A percentile compares a stretch with the other conserved stretches of the same genome.
Evolutionary conservation across 2,888 invertebrate species (phyloP).

Genomic region (Pachymerium ferrugineum): DNA sequence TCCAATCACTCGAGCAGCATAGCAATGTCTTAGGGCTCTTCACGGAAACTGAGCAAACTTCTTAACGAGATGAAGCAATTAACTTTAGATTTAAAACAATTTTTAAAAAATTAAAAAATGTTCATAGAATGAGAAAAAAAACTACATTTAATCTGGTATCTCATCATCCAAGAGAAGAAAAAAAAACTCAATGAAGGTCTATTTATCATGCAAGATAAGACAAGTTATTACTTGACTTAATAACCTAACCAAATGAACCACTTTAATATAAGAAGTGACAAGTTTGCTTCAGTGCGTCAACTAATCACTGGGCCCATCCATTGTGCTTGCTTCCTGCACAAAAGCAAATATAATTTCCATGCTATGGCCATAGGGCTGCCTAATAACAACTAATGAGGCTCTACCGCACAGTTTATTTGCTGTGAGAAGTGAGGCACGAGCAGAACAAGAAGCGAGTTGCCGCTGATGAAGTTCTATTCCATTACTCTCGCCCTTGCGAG

Average conservation of each 20-base stretch:
- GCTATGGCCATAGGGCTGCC: conserved; percentile 15
- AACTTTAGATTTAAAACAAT: conserved; percentile 25
- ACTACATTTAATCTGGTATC: background rate
- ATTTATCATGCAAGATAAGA: conserved; percentile 14
- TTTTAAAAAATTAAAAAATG: background rate
- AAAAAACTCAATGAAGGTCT: background rate
- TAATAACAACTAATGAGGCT: conserved; percentile 22
- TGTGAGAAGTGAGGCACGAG: background rate
- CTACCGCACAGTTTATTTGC: conserved; percentile 24
- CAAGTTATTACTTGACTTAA: conserved; percentile 22
- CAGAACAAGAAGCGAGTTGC: conserved; percentile 16
- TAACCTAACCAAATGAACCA: conserved; percentile 22
- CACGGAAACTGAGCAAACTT: conserved; percentile 25
- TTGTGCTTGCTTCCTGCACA: conserved; percentile 19
- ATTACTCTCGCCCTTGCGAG: conserved; percentile 10
- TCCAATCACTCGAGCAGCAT: conserved; percentile 25
- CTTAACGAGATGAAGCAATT: conserved; percentile 27
- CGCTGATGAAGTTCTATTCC: conserved; percentile 22
- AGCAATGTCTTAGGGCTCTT: conserved; percentile 18
- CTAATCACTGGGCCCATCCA: conserved; percentile 16
- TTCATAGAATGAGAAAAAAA: background rate
- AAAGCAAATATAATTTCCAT: conserved; percentile 27
- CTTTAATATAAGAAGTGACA: conserved; percentile 23
- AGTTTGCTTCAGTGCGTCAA: conserved; percentile 3
- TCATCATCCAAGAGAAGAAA: background rate